Evolutionary conservation across 2,113 vertebrate species (phyloP), one percentile per base, ranked within the genome.

Genomic region (Sprattus sprattus): DNA sequence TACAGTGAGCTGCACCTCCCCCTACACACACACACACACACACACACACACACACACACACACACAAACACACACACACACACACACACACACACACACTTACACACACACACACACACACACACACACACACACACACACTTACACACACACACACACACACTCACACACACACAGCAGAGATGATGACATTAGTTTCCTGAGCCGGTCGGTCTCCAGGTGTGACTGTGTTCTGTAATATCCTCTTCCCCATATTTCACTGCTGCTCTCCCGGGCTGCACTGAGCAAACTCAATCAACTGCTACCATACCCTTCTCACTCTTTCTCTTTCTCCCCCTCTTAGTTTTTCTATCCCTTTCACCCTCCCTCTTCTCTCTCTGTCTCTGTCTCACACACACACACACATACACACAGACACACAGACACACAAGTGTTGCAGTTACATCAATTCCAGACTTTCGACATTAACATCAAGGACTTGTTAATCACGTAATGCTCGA

Each of bases 261-360:
- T 88, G 89, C 87, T 85, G 90, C 92, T 94, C 93, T 87, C 94
- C 91, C 89, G 92, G 92, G 94, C 90, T 92, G 92, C 88, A 92
- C 92, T 94, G 94, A 94, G 93, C 92, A 95, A 94, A 95, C 95
- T 95, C 92, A 95, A 95, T 95, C 94, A 95, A 93, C 90, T 91
- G 91, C 89, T 81, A n/a, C 28, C 50, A 84, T 81, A 80, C 64
- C 39, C 84, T 45, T 50, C 50, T 84, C 54, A 60, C 71, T 32
- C 71, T 6, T 32, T 39, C 25, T 32, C 15, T 78, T 32, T 32
- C 13, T 32, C 28, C 28, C 39, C 11, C 28, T 32, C 28, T 78
- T 32, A 15, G 4, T 78, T 32, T 11, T 4, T 75, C 64, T 28
- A 10, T 28, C 64, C 25, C n/a, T 67, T 11, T 67, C 64, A 9